These are phyloP conservation scores for Myotis brandtii DNA, from an alignment of 2,113 vertebrate genomes.

Conservation along the genomic window DNA sequence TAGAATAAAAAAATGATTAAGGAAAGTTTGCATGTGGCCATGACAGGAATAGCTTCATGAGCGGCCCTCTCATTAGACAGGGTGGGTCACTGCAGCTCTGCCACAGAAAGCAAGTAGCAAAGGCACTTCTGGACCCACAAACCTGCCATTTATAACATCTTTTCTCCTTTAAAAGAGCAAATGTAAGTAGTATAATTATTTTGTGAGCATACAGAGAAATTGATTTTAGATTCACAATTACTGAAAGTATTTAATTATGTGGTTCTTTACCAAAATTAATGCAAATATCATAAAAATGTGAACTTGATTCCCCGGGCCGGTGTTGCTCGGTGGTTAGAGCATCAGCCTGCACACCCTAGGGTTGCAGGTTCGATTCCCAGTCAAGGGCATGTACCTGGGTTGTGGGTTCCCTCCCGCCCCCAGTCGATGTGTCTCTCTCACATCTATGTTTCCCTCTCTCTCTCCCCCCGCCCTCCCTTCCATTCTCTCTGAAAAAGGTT, in stretches of 20 bases:
- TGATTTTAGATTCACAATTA: not conserved
- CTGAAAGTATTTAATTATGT: not conserved
- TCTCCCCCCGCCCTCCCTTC: too few species aligned
- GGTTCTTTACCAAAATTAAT: not conserved
- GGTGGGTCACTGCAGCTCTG: not conserved
- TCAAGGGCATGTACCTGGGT: too few species aligned
- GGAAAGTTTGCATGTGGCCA: not conserved
- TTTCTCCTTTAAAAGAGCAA: not conserved
- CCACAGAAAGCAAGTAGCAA: not conserved
- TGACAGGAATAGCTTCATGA: not conserved
- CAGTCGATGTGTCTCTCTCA: too few species aligned
- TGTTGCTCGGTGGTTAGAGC: too few species aligned
- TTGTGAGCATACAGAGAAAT: not conserved
- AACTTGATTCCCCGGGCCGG: not conserved
- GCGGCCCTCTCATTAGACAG: not conserved
- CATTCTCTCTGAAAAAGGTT: too few species aligned
- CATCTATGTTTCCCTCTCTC: too few species aligned
- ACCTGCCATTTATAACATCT: too few species aligned
- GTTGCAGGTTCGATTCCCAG: too few species aligned
- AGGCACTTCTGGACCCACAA: not conserved
- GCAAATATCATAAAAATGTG: not conserved
- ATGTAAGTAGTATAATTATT: fast-evolving
- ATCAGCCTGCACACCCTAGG: too few species aligned
- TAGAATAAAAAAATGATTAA: not conserved
- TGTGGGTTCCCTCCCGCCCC: too few species aligned